Conservation (phyloP, 2,113 vertebrate genomes). For the Thomomys bottae region DNA sequence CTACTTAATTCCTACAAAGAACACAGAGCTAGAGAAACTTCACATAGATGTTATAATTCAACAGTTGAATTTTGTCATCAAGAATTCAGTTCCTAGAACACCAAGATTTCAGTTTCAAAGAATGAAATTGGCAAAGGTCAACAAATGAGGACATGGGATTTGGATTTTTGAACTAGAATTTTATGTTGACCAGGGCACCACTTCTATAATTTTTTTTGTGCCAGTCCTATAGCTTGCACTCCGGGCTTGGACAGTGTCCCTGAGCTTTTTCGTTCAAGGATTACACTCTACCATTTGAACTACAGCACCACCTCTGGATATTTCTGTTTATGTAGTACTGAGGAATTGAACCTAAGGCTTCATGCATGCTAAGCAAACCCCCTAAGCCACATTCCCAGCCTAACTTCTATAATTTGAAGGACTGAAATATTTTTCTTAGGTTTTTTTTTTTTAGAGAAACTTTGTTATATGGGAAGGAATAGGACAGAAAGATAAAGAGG, state of each 20-base stretch:
- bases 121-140: background rate
- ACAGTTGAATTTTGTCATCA: background rate
- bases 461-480: background rate
- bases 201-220: background rate
- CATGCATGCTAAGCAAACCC: too few species aligned
- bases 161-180: background rate
- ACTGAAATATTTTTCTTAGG: background rate
- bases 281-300: too few species aligned
- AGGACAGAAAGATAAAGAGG: background rate
- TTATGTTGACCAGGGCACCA: background rate
- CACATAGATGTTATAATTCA: background rate
- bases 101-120: background rate
- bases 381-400: background rate
- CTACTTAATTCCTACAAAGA: conserved; percentile 26
- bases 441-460: background rate
- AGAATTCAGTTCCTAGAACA: background rate
- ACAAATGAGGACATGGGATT: background rate
- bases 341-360: too few species aligned
- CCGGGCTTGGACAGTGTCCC: too few species aligned
- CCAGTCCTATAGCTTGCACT: too few species aligned
- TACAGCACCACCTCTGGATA: too few species aligned
- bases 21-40: background rate
- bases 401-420: background rate
- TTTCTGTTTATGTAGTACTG: too few species aligned
- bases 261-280: too few species aligned